These are phyloP conservation scores for Phragmatobia fuliginosa DNA, from an alignment of 2,888 invertebrate genomes.

Conservation along the genomic window DNA sequence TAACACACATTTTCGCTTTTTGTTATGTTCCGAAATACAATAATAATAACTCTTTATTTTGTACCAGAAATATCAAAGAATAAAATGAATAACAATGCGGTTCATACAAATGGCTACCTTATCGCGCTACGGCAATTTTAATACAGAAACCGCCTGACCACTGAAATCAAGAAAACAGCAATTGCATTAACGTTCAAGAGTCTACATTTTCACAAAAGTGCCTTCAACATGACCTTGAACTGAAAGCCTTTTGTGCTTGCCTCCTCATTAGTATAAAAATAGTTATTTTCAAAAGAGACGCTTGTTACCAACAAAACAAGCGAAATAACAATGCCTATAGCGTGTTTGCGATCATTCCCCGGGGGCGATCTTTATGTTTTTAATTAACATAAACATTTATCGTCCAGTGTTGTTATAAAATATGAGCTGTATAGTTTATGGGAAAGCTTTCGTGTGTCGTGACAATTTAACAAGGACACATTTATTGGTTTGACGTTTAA, in stretches of 20 bases:
- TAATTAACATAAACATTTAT: slow-evolving; percentile 67
- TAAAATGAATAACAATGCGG: neutral
- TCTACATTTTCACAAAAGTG: slow-evolving; percentile 32
- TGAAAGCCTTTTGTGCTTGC: slow-evolving; percentile 38
- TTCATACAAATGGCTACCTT: neutral
- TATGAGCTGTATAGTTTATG: slow-evolving; percentile 36
- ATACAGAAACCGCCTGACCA: too few species aligned
- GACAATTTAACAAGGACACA: slow-evolving; percentile 34
- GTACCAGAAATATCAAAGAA: neutral
- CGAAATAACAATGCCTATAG: slow-evolving; percentile 43
- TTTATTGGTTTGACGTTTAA: slow-evolving; percentile 30
- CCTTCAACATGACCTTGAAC: slow-evolving; percentile 43
- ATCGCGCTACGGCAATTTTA: slow-evolving; percentile 1
- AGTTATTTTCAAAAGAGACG: slow-evolving; percentile 37
- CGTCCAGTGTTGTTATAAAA: slow-evolving; percentile 47
- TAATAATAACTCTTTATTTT: neutral
- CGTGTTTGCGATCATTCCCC: slow-evolving; percentile 54
- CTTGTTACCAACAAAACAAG: slow-evolving; percentile 35
- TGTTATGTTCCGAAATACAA: neutral
- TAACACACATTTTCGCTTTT: neutral
- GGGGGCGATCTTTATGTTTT: slow-evolving; percentile 63
- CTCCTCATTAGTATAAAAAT: slow-evolving; percentile 39
- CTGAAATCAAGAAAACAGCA: neutral
- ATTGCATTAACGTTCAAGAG: slow-evolving; percentile 3
- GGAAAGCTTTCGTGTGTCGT: slow-evolving; percentile 33